These are phyloP conservation scores for Lagopus leucura DNA, from an alignment of 2,113 vertebrate species.

Conservation along the genomic window DNA sequence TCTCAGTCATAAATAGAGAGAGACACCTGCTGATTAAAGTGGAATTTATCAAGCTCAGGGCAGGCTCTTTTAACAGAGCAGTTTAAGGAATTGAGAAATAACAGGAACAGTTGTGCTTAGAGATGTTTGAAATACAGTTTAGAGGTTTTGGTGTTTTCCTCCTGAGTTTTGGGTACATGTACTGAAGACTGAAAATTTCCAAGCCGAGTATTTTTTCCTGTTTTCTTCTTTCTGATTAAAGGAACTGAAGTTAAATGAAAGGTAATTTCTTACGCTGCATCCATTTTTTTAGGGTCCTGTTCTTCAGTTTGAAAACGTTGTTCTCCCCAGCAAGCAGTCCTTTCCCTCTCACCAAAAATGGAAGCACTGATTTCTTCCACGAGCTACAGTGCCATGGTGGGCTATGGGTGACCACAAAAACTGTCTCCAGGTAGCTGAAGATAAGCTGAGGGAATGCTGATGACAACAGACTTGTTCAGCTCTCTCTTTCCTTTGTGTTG, in stretches of 20 bases:
- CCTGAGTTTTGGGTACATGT: rapidly evolving
- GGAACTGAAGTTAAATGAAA: not conserved
- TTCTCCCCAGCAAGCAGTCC: not conserved
- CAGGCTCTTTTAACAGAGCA: constrained; percentile 1
- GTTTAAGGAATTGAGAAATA: not conserved
- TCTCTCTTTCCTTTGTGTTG: not conserved
- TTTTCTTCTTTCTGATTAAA: not conserved
- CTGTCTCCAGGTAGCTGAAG: not conserved
- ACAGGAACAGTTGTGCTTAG: not conserved
- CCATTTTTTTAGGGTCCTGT: not conserved
- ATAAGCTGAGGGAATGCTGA: not conserved
- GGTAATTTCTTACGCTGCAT: not conserved
- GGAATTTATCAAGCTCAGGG: constrained; percentile 18
- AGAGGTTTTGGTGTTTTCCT: not conserved
- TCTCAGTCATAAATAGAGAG: constrained; percentile 10
- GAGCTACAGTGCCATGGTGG: not conserved
- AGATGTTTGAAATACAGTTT: not conserved
- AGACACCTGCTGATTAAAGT: constrained; percentile 38
- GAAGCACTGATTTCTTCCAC: not conserved
- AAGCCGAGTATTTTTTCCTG: not conserved
- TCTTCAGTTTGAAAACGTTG: not conserved
- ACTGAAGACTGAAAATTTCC: not conserved
- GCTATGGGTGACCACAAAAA: rapidly evolving
- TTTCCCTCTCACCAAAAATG: not conserved
- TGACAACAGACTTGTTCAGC: not conserved